Base-by-base conservation (phyloP, 2,888 invertebrate species). In the Serrognathus titanus region DNA sequence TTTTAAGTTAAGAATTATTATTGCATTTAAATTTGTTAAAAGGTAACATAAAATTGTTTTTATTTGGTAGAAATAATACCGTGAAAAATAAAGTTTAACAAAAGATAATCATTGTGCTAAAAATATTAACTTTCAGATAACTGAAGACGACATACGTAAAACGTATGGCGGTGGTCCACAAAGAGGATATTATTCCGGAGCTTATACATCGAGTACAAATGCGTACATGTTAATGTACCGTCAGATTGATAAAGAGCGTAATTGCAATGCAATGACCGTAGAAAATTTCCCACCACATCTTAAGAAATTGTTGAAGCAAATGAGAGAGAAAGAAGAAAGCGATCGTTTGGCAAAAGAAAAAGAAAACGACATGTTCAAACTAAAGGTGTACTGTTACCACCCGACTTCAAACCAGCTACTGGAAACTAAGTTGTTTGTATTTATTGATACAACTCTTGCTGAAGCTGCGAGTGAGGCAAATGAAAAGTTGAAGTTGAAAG, bases 161-260 rank as follows among this genome's bases (percentile, higher is more conserved):
- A 89, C 92, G 0, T 94, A 89, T 74, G 94, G 94, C 7, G 90
- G 90, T 35, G 85, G 85, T 35, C 81, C 85, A 31, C 76, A 79
- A 13, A 78, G 83, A 58, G 82, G 84, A 10, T 88, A 86, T 70
- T 90, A 89, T 71, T 87, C 87, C 11, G 87, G 88, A 40, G 85
- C 86, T 37, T 90, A 87, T 71, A 87, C 87, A 65, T 87, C 89
- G 53, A 92, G 91, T 69, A 91, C 92, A 46, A 93, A 92, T 75
- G 94, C 93, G 0, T 94, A 94, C 70, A 94, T 94, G 93, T 80
- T 94, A 55, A 92, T 94, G 89, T 94, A 94, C 72, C 80, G 94
- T 48, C 89, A 90, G 75, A 84, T 87, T 46, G 87, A 89, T 74
- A 77, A 80, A 47, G 79, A 80, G 47, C 77, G 84, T 24, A 89